Base-by-base conservation (phyloP, 2,888 invertebrate species). In the Drosophila anceps region DNA sequence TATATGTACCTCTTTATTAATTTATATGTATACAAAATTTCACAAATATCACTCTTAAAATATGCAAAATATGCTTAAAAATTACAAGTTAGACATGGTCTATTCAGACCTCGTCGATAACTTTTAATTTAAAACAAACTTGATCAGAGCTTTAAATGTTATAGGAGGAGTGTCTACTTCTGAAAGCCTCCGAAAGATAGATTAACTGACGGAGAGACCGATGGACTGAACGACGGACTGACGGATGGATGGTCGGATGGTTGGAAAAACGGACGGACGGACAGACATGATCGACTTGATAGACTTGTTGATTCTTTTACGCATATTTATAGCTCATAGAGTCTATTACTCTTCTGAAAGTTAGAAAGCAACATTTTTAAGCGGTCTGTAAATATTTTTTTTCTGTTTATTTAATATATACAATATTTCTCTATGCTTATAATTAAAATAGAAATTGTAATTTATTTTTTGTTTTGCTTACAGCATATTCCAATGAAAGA, bases 401-500 rank as follows among this genome's bases (percentile, higher is more conserved):
- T 33, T 7, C 15, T 10, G 33, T 27, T 12, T 6, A n/a, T 18
- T 12, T 13, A 18, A 54, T 37, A 39, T 39, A 29, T 27, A n/a
- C 8, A 18, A 18, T n/a, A 3, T 5, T 37, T 4, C 7, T 4
- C 10, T 12, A 18, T 10, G 15, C n/a, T 54, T 18, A 12, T 6
- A 35, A 35, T 9, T 35, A 35, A 39, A 39, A 39, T 18, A 27
- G 6, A 43, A 57, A 57, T 10, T 15, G 8, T 48, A 59, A 13
- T 39, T 29, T 15, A 24, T 35, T 29, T 29, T 33, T 10, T 10
- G 33, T 13, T 20, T 6, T 18, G 35, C 10, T 31, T 54, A 55
- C 35, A 10, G 31, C 60, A 70, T 77, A 80, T 76, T 69, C 33
- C 41, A 62, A 43, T 54, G 57, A 63, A 24, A 66, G 76, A 53